phyloP scores from a whole-genome alignment of 2,113 vertebrate species.

The Puntigrus tetrazona region DNA sequence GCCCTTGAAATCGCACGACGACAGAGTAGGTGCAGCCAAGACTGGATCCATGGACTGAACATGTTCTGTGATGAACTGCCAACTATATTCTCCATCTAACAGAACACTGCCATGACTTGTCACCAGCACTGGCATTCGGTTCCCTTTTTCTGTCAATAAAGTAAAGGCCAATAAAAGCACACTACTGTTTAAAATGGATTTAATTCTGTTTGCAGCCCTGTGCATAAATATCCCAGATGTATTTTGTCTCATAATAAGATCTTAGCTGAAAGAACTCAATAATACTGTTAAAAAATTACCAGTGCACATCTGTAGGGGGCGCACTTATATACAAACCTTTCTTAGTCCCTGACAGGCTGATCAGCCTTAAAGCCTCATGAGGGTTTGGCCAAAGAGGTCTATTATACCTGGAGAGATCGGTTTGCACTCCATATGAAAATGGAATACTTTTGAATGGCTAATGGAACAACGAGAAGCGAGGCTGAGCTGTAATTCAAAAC shows the following conservation, averaged over 20 bases:
- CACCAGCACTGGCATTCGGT: not conserved
- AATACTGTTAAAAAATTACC: not conserved
- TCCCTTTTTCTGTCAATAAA: conserved; percentile 16
- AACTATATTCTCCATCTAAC: conserved; percentile 31
- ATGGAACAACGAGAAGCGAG: not conserved
- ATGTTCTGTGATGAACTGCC: conserved; percentile 29
- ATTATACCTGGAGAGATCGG: not conserved
- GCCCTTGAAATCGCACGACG: conserved; percentile 52
- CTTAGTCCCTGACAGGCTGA: not conserved
- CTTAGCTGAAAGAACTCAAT: not conserved
- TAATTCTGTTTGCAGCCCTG: conserved; percentile 1
- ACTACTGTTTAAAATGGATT: conserved; percentile 29
- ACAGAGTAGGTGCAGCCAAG: conserved; percentile 37
- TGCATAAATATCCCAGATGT: conserved; percentile 4
- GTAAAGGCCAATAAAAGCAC: conserved; percentile 39
- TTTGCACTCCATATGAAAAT: not conserved
- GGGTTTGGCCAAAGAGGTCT: not conserved
- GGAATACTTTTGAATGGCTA: not conserved
- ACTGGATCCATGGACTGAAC: conserved; percentile 20
- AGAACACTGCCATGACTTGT: conserved; percentile 18
- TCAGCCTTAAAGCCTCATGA: not conserved
- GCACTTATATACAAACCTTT: not conserved
- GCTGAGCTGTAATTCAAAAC: not conserved
- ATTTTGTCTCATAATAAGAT: conserved; percentile 25
- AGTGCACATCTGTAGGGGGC: not conserved